phyloP scores from a whole-genome alignment of 2,113 vertebrate genomes.

The Psophia crepitans region DNA sequence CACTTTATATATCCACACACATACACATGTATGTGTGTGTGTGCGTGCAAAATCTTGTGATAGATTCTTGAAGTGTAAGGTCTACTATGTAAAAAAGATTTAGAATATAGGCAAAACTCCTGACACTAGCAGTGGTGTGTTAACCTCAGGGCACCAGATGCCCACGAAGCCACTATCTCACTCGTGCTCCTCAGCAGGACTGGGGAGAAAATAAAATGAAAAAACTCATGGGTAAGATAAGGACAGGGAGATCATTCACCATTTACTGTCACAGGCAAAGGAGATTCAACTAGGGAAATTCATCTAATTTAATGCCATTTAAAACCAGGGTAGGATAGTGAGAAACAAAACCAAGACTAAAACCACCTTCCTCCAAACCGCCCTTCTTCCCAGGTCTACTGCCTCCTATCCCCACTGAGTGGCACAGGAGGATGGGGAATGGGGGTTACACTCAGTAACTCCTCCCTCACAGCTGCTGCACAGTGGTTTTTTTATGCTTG shows the following conservation, averaged over 20 bases:
- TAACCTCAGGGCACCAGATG: not conserved
- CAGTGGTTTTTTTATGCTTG: fast-evolving
- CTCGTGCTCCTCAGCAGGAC: not conserved
- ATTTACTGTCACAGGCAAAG: not conserved
- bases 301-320: not conserved
- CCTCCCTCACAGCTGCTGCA: not conserved
- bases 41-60: not conserved
- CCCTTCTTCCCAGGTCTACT: not conserved
- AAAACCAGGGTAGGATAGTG: not conserved
- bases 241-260: not conserved
- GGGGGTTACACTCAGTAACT: not conserved
- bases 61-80: not conserved
- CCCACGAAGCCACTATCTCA: not conserved
- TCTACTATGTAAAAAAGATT: not conserved
- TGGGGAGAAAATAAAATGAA: not conserved
- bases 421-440: not conserved
- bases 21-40: not conserved
- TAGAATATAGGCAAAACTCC: not conserved
- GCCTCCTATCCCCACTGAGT: fast-evolving
- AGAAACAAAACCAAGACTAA: not conserved
- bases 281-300: not conserved
- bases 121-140: not conserved
- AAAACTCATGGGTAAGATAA: not conserved
- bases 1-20: not conserved
- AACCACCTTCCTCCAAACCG: not conserved